Evolutionary conservation across 2,888 invertebrate genomes (phyloP).

Genomic region (Azorinus chamasolen): DNA sequence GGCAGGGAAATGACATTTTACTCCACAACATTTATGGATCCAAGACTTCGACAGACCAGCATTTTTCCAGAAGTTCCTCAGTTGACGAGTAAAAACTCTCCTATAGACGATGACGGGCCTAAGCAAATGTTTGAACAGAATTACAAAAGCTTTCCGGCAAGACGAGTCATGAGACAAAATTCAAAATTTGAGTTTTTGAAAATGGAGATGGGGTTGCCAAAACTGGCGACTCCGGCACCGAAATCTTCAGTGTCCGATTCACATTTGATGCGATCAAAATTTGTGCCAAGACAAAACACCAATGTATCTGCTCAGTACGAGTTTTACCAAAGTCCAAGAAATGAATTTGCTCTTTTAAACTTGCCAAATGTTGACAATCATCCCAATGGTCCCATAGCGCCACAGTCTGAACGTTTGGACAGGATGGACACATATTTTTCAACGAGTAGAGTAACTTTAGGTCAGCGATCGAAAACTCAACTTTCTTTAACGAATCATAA

Average conservation of each 20-base stretch:
- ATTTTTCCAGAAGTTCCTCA: slow-evolving; percentile 1
- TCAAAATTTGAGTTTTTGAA: slow-evolving; percentile 67
- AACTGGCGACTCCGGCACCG: slow-evolving; percentile 10
- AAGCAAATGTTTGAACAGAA: slow-evolving; percentile 59
- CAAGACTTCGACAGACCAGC: slow-evolving; percentile 22
- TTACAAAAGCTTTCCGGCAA: slow-evolving; percentile 75
- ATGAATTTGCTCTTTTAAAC: slow-evolving; percentile 72
- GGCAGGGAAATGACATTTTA: slow-evolving; percentile 68
- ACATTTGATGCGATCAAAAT: slow-evolving; percentile 32
- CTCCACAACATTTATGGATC: slow-evolving; percentile 63
- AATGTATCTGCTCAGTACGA: slow-evolving; percentile 73
- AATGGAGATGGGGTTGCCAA: slow-evolving; percentile 37
- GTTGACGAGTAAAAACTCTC: neutral
- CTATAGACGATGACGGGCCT: slow-evolving; percentile 10
- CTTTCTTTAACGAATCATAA: slow-evolving; percentile 35
- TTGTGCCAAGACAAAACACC: slow-evolving; percentile 63
- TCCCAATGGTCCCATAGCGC: neutral
- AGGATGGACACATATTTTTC: slow-evolving; percentile 71
- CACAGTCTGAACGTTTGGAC: slow-evolving; percentile 52
- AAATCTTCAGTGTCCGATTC: slow-evolving; percentile 49
- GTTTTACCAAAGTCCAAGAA: slow-evolving; percentile 68
- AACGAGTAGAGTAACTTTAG: slow-evolving; percentile 60
- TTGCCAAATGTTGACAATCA: slow-evolving; percentile 51
- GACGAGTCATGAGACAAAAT: slow-evolving; percentile 75
- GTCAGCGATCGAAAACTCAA: slow-evolving; percentile 61